Conservation (phyloP, 2,888 invertebrate species). For the Atethmia centrago region DNA sequence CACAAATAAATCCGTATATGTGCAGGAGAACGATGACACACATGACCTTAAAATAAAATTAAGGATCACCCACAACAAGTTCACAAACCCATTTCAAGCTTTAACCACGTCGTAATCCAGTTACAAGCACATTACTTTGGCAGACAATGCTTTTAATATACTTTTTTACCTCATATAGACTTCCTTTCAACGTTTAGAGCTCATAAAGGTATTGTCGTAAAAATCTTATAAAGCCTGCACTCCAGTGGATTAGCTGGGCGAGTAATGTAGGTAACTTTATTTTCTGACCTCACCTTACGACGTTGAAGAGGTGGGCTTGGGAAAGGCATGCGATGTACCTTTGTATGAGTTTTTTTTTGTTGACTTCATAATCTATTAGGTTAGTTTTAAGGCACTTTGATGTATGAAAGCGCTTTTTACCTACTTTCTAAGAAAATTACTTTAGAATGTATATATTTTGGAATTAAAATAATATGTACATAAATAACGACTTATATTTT, state of each 20-base stretch:
- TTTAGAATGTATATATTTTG: too few species aligned
- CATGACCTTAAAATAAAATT: background rate
- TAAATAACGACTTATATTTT: too few species aligned
- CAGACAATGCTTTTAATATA: slow-evolving; percentile 45
- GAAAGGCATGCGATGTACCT: too few species aligned
- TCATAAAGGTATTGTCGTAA: slow-evolving; percentile 56
- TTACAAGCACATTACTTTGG: slow-evolving; percentile 24
- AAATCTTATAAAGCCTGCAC: slow-evolving; percentile 20
- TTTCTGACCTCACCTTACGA: background rate
- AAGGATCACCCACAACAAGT: background rate
- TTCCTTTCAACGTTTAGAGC: slow-evolving; percentile 39
- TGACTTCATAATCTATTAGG: too few species aligned
- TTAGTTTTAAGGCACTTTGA: too few species aligned
- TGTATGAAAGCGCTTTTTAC: too few species aligned
- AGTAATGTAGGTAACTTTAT: slow-evolving; percentile 17
- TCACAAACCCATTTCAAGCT: slow-evolving; percentile 20
- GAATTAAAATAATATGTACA: too few species aligned
- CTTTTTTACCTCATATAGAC: slow-evolving; percentile 33
- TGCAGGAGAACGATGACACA: background rate
- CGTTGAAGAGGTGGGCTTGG: too few species aligned
- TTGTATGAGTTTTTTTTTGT: too few species aligned
- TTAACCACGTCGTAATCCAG: slow-evolving; percentile 13
- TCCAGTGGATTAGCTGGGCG: slow-evolving; percentile 23
- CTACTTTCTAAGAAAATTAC: too few species aligned
- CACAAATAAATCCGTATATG: too few species aligned